These are phyloP conservation scores for Vollenhovia emeryi DNA, from an alignment of 1,140 invertebrate genomes.

Conservation along the genomic window DNA sequence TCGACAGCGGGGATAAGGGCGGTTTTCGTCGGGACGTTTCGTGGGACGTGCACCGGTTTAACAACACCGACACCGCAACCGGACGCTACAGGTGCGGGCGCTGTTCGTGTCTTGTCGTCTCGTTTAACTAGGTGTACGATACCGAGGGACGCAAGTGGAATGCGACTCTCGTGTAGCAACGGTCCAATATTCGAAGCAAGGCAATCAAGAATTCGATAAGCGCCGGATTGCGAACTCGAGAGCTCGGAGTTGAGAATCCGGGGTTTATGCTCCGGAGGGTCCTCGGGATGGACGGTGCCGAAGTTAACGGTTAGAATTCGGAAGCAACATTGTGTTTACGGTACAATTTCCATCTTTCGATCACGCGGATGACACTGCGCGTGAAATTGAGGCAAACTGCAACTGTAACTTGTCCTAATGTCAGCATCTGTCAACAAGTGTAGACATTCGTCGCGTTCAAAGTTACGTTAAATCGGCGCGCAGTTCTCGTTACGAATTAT, in stretches of 20 bases:
- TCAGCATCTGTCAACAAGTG: too few species aligned
- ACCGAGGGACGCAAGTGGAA: neutral
- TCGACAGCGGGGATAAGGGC: neutral
- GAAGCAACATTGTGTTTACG: neutral
- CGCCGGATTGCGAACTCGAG: neutral
- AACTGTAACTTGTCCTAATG: neutral
- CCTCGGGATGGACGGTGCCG: neutral
- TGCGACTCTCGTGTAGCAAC: neutral
- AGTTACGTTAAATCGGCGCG: too few species aligned
- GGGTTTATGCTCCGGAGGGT: neutral
- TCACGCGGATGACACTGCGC: too few species aligned
- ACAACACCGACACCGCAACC: neutral
- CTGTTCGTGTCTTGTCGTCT: neutral
- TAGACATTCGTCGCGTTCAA: too few species aligned
- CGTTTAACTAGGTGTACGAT: neutral
- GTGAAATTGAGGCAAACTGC: neutral
- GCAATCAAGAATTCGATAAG: neutral
- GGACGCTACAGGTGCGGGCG: slow-evolving; percentile 17
- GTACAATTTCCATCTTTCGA: neutral
- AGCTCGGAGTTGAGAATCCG: neutral
- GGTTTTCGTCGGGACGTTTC: neutral
- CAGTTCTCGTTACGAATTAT: too few species aligned
- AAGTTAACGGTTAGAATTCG: too few species aligned
- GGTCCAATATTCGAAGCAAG: neutral
- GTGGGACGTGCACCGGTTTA: slow-evolving; percentile 19